Percentiles rank a stretch among this genome's conserved stretches.
Conservation (phyloP, 2,888 invertebrate genomes). For the Campoplex capitator region DNA sequence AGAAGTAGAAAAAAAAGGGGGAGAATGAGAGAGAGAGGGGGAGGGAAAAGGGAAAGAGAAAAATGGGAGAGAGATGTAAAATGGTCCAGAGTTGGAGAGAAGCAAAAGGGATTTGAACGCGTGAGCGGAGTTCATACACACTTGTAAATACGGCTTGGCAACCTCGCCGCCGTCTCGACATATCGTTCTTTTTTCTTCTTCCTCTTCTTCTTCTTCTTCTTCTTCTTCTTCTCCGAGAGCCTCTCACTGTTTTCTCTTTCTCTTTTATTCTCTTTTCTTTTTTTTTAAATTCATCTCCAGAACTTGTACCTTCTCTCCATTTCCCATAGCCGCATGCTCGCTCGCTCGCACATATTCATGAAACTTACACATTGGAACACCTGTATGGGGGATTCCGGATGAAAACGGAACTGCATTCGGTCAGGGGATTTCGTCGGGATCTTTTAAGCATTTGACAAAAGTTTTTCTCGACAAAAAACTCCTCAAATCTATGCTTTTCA, state of each 20-base stretch:
- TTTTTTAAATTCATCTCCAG: constrained; percentile 44
- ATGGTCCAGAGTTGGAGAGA: constrained; percentile 9
- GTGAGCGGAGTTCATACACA: constrained; percentile 42
- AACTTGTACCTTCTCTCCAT: constrained; percentile 52
- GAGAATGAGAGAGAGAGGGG: constrained; percentile 13
- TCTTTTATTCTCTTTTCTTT: neutral
- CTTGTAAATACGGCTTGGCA: constrained; percentile 65
- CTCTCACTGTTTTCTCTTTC: neutral
- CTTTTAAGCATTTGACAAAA: neutral
- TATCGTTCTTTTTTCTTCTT: constrained; percentile 37
- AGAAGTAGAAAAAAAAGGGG: neutral
- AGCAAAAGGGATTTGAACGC: constrained; percentile 51
- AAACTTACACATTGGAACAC: neutral
- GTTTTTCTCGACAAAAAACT: neutral
- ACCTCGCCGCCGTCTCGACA: constrained; percentile 53
- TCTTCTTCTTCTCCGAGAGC: neutral
- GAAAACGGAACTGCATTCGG: neutral
- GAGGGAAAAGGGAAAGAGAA: constrained; percentile 4
- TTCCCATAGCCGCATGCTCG: constrained; percentile 26
- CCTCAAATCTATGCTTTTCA: neutral
- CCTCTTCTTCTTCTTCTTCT: neutral
- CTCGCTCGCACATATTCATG: neutral
- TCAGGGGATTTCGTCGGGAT: neutral
- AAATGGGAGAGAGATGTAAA: constrained; percentile 6
- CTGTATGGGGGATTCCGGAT: constrained; percentile 17